A percentile compares a stretch with the other conserved stretches of the same genome.
phyloP scores from a whole-genome alignment of 2,113 vertebrate genomes.

The Orthonyx spaldingii region DNA sequence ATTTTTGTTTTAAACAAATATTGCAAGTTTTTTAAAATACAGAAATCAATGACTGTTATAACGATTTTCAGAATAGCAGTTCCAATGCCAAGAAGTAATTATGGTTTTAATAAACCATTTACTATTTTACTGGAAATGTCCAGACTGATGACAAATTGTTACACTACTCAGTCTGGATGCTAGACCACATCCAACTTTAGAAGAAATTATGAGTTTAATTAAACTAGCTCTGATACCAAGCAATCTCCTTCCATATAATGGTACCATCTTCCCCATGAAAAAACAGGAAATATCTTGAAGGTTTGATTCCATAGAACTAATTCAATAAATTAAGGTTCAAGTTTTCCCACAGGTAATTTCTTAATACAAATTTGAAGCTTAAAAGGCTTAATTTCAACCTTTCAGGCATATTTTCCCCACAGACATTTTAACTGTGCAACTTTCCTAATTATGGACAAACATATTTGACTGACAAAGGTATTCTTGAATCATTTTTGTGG shows the following conservation, averaged over 20 bases:
- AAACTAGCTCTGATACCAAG: not conserved
- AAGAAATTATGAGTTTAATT: slow-evolving; percentile 1
- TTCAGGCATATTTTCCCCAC: not conserved
- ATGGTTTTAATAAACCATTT: not conserved
- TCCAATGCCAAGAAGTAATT: slow-evolving; percentile 14
- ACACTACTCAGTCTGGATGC: not conserved
- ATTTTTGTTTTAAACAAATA: not conserved
- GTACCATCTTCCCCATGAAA: not conserved
- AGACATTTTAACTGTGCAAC: not conserved
- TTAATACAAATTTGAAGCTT: not conserved
- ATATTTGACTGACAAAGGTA: not conserved
- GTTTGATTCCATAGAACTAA: not conserved
- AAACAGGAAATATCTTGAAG: not conserved
- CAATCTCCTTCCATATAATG: not conserved
- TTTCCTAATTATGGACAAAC: not conserved
- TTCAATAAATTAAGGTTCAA: not conserved
- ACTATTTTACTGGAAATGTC: slow-evolving; percentile 25
- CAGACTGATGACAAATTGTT: slow-evolving; percentile 14
- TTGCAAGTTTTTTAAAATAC: not conserved
- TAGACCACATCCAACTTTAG: slow-evolving; percentile 20
- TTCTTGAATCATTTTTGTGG: not conserved
- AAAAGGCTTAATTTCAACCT: not conserved
- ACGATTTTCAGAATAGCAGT: not conserved
- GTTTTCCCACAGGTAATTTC: not conserved
- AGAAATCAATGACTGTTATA: not conserved